A percentile compares a stretch with the other conserved stretches of the same genome.
phyloP scores from a whole-genome alignment of 2,888 invertebrate species.

The Pachydiplax longipennis region DNA sequence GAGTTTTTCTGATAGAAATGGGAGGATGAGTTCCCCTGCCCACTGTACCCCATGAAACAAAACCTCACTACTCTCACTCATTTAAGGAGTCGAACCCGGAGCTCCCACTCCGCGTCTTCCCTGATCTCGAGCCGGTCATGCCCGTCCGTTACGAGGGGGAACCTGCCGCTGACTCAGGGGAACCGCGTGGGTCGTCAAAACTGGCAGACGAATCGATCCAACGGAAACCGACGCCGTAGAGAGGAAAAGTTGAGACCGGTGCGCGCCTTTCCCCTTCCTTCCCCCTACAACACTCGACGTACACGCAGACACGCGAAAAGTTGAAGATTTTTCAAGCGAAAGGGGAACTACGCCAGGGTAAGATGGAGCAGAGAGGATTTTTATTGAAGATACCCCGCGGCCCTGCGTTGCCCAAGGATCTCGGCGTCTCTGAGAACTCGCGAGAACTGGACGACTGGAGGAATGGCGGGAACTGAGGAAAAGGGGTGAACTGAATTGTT shows the following conservation, averaged over 20 bases:
- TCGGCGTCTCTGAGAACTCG: not conserved
- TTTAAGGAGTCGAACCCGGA: not conserved
- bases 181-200: conserved; percentile 11
- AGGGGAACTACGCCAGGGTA: not conserved
- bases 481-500: not conserved
- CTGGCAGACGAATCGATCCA: conserved; percentile 28
- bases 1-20: too few relatives aligned
- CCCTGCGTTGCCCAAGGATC: not conserved
- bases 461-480: not conserved
- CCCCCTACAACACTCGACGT: not conserved
- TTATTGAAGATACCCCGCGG: not conserved
- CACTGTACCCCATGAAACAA: not conserved
- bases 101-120: not conserved
- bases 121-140: not conserved
- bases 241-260: not conserved
- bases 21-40: too few relatives aligned
- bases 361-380: not conserved
- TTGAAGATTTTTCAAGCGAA: not conserved
- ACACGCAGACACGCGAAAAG: not conserved
- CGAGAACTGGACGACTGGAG: not conserved
- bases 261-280: not conserved
- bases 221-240: not conserved
- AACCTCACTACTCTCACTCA: not conserved
- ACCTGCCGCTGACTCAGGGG: not conserved
- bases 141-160: not conserved